Evolutionary conservation across 2,888 invertebrate species (phyloP).

Genomic region (Proisotoma minuta): DNA sequence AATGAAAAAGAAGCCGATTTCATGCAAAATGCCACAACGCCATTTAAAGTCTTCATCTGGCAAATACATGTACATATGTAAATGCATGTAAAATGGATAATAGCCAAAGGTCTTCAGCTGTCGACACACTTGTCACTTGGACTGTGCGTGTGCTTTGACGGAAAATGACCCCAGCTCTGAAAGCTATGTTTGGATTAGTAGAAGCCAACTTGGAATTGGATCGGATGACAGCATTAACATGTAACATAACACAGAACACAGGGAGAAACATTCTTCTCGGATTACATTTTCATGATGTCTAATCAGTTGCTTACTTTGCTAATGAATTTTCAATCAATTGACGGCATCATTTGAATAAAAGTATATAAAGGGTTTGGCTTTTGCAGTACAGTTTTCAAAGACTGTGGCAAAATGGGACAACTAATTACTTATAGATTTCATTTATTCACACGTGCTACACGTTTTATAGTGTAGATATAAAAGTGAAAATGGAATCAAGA

Average conservation of each 20-base stretch:
- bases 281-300: conserved; percentile 1
- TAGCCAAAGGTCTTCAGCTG: conserved; percentile 1
- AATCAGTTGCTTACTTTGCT: background rate
- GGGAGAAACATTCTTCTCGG: background rate
- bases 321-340: background rate
- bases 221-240: background rate
- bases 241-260: background rate
- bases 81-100: background rate
- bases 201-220: background rate
- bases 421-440: too few species aligned
- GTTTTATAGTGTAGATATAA: too few species aligned
- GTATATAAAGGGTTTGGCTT: too few species aligned
- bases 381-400: too few species aligned
- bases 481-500: too few species aligned
- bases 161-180: background rate
- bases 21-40: too few species aligned
- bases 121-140: conserved; percentile 6
- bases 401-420: too few species aligned
- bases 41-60: too few species aligned
- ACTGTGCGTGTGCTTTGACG: background rate
- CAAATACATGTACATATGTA: background rate
- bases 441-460: too few species aligned
- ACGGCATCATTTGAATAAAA: too few species aligned
- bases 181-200: conserved; percentile 6
- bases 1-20: background rate